phyloP scores from a whole-genome alignment of 2,113 vertebrate species.

The Myocastor coypus region DNA sequence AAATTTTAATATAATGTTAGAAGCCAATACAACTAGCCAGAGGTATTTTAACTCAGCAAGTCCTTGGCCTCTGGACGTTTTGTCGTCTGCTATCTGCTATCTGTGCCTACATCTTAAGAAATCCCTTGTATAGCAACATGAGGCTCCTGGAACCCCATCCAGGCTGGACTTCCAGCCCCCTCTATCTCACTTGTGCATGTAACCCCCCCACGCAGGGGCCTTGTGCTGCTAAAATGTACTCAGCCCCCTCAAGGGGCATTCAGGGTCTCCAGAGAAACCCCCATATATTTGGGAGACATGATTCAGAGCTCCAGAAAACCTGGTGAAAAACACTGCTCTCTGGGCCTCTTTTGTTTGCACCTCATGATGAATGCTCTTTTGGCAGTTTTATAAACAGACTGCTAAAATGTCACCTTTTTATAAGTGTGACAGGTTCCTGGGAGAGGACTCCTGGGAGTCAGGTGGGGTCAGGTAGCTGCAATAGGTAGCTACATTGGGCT shows the following conservation, averaged over 20 bases:
- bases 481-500: neutral
- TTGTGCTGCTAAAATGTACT: neutral
- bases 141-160: neutral
- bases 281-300: fast-evolving
- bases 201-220: neutral
- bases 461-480: neutral
- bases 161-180: neutral
- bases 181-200: neutral
- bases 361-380: slow-evolving; percentile 69
- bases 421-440: slow-evolving; percentile 50
- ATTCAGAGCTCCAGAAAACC: neutral
- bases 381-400: slow-evolving; percentile 79
- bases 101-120: neutral
- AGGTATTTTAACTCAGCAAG: slow-evolving; percentile 1
- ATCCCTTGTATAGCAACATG: neutral
- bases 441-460: slow-evolving; percentile 13
- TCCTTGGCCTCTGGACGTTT: neutral
- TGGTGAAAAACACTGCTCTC: neutral
- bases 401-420: slow-evolving; percentile 72
- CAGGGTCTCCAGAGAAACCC: neutral
- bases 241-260: neutral
- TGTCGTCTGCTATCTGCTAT: neutral
- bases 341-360: slow-evolving; percentile 50
- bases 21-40: neutral
- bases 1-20: neutral